Percentiles rank a stretch among this genome's conserved stretches.
These are phyloP conservation scores for Saccostrea echinata DNA, from an alignment of 1,140 invertebrate species.

Conservation along the genomic window DNA sequence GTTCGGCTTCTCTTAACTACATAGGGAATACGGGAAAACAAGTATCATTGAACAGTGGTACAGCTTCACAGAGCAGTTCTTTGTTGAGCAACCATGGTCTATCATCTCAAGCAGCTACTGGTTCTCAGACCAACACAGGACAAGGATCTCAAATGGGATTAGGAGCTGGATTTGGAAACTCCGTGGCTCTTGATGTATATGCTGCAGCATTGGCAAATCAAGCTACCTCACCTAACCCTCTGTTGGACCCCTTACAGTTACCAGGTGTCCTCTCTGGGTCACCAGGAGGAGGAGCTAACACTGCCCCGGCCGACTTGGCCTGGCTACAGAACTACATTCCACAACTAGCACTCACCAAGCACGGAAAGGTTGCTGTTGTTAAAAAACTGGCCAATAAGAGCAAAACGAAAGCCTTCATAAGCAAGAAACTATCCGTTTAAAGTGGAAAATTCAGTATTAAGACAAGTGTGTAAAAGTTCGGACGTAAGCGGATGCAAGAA, in stretches of 20 bases:
- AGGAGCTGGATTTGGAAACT: background rate
- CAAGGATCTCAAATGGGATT: background rate
- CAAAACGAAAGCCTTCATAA: background rate
- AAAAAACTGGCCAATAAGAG: background rate
- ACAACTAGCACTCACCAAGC: background rate
- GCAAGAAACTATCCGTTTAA: slow-evolving; percentile 3
- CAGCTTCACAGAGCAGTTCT: background rate
- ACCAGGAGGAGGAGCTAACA: background rate
- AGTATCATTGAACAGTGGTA: background rate
- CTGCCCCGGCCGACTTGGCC: background rate
- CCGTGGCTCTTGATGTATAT: slow-evolving; percentile 9
- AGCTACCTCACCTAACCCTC: background rate
- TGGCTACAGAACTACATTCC: slow-evolving; percentile 20
- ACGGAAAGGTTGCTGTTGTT: background rate
- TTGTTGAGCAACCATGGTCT: background rate
- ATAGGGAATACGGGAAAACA: background rate
- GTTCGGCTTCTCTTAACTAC: background rate
- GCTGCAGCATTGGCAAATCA: background rate
- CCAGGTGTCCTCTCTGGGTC: background rate
- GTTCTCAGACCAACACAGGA: background rate
- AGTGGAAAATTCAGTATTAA: background rate
- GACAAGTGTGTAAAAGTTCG: background rate
- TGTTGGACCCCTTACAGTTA: background rate
- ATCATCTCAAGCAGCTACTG: background rate
- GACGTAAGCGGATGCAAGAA: slow-evolving; percentile 5